A percentile compares a stretch with the other conserved stretches of the same genome.
These are phyloP conservation scores for Leptobrachium ailaonicum DNA, from an alignment of 2,113 vertebrate genomes.

Conservation along the genomic window DNA sequence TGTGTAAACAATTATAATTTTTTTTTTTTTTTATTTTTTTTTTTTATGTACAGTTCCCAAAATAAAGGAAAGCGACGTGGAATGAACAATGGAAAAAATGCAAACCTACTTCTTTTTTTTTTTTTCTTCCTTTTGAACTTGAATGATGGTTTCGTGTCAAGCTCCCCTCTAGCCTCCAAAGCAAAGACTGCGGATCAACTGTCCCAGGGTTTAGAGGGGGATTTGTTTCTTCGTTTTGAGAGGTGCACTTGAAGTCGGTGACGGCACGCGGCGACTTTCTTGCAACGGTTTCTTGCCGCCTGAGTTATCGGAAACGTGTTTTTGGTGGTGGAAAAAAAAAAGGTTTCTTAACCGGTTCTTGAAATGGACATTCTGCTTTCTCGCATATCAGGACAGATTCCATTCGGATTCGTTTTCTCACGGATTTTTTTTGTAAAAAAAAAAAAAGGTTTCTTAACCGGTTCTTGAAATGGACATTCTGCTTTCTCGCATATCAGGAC, in stretches of 20 bases:
- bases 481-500: too few relatives aligned
- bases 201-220: constrained; percentile 50
- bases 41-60: constrained; percentile 72
- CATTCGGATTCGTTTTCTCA: too few relatives aligned
- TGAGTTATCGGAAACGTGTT: not conserved
- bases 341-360: not conserved
- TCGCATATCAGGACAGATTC: too few relatives aligned
- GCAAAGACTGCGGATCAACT: constrained; percentile 59
- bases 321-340: not conserved
- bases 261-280: constrained; percentile 59
- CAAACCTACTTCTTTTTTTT: not conserved
- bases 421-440: not conserved
- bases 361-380: too few relatives aligned
- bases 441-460: not conserved
- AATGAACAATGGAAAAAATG: constrained; percentile 67
- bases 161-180: constrained; percentile 62
- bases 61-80: constrained; percentile 77
- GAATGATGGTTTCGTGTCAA: constrained; percentile 66
- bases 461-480: too few relatives aligned
- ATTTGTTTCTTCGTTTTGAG: constrained; percentile 48
- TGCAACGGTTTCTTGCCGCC: constrained; percentile 35
- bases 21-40: not conserved
- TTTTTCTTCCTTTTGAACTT: constrained; percentile 61
- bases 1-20: not conserved
- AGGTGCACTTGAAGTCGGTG: constrained; percentile 63